Conservation (phyloP, 1,140 invertebrate species). For the Anastrepha ludens region DNA sequence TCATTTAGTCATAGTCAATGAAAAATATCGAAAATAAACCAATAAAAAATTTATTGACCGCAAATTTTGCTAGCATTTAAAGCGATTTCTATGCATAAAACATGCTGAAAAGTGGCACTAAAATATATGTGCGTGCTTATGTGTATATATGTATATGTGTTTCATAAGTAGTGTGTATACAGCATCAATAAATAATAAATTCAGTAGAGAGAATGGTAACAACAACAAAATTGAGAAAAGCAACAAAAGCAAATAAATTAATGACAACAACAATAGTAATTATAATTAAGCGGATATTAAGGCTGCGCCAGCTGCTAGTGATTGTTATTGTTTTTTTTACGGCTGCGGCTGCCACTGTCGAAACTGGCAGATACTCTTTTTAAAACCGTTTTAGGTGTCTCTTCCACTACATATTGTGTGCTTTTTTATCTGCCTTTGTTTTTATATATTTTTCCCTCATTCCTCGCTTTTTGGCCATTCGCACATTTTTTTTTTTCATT, state of each 20-base stretch:
- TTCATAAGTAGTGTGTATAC: background rate
- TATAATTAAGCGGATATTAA: slow-evolving; percentile 41
- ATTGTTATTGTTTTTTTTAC: background rate
- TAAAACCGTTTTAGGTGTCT: background rate
- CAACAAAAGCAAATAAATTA: slow-evolving; percentile 20
- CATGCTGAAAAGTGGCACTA: slow-evolving; percentile 5
- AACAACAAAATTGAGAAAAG: background rate
- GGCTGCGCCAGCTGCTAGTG: slow-evolving; percentile 3
- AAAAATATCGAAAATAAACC: slow-evolving; percentile 1
- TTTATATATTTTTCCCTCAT: background rate
- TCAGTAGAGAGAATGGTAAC: background rate
- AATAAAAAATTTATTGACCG: background rate
- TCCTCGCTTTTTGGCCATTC: background rate
- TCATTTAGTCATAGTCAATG: slow-evolving; percentile 1
- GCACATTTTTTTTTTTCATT: background rate
- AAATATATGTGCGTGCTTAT: background rate
- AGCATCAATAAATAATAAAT: slow-evolving; percentile 45
- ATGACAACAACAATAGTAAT: slow-evolving; percentile 37
- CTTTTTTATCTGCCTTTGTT: background rate
- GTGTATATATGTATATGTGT: background rate
- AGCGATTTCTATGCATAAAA: slow-evolving; percentile 18
- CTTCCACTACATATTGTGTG: background rate
- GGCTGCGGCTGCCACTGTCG: background rate
- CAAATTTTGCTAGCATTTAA: background rate
- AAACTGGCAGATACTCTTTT: background rate